phyloP scores from a whole-genome alignment of 2,888 invertebrate species.

The Psococerastis gibbosa region DNA sequence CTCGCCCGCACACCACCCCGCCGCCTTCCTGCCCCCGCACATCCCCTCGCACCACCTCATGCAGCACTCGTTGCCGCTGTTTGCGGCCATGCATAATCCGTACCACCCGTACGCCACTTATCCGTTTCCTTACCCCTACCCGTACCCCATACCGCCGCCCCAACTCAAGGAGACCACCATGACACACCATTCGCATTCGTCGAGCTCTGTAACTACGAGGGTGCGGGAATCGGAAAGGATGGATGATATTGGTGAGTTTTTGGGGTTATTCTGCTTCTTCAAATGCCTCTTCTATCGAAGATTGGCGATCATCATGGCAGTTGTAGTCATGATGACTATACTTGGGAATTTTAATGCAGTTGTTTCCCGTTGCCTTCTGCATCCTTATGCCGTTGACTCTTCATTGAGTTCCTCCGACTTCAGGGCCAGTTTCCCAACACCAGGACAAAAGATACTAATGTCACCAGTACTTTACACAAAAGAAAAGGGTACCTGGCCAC shows the following conservation, averaged over 20 bases:
- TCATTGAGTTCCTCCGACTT: no score
- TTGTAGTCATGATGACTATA: no score
- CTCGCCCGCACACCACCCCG: constrained; percentile 18
- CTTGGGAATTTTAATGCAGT: no score
- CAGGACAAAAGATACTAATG: no score
- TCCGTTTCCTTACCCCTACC: constrained; percentile 49
- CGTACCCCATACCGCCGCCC: constrained; percentile 53
- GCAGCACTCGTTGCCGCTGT: constrained; percentile 21
- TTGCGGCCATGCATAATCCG: constrained; percentile 41
- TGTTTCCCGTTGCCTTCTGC: no score
- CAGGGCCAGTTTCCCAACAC: no score
- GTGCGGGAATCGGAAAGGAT: constrained; percentile 34
- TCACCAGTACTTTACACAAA: no score
- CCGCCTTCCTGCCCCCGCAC: constrained; percentile 18
- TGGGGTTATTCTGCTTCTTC: no score
- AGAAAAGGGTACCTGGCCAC: no score
- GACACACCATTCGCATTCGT: constrained; percentile 50
- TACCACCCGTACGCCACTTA: constrained; percentile 44
- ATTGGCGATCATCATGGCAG: no score
- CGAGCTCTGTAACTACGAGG: constrained; percentile 47
- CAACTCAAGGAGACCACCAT: constrained; percentile 45
- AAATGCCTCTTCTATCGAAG: no score
- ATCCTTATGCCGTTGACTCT: no score
- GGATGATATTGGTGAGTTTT: constrained; percentile 28
- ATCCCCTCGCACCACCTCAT: constrained; percentile 18